Evolutionary conservation across 2,113 vertebrate species (phyloP).

Genomic region (Phaethon lepturus): DNA sequence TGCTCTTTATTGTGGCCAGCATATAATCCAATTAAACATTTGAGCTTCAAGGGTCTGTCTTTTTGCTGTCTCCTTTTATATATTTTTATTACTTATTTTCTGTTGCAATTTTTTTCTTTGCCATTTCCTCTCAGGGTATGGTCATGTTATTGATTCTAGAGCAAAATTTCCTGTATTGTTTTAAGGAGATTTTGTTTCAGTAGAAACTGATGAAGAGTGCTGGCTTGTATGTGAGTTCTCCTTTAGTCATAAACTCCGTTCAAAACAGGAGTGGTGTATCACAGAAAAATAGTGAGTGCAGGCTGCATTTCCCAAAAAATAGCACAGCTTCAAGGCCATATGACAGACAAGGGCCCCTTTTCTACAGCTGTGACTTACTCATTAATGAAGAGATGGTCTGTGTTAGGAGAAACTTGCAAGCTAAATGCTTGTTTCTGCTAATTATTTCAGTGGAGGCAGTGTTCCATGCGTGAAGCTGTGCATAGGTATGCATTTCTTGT

Average conservation of each 20-base stretch:
- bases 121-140: neutral
- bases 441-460: neutral
- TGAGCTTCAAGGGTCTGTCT: conserved; percentile 25
- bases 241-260: neutral
- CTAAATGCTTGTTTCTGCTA: neutral
- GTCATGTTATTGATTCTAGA: neutral
- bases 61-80: neutral
- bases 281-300: neutral
- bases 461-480: neutral
- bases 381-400: neutral
- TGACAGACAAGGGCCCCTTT: neutral
- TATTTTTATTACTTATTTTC: neutral
- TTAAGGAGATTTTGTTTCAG: neutral
- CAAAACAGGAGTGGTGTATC: neutral
- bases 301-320: neutral
- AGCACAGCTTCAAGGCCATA: neutral
- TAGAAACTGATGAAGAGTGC: neutral
- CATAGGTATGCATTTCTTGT: neutral
- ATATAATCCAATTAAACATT: conserved; percentile 59
- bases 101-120: neutral
- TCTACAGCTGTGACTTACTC: neutral
- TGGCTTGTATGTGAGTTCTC: neutral
- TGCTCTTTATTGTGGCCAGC: conserved; percentile 49
- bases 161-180: neutral
- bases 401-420: neutral